phyloP scores from a whole-genome alignment of 2,113 vertebrate genomes.

The Rhagologus leucostigma region DNA sequence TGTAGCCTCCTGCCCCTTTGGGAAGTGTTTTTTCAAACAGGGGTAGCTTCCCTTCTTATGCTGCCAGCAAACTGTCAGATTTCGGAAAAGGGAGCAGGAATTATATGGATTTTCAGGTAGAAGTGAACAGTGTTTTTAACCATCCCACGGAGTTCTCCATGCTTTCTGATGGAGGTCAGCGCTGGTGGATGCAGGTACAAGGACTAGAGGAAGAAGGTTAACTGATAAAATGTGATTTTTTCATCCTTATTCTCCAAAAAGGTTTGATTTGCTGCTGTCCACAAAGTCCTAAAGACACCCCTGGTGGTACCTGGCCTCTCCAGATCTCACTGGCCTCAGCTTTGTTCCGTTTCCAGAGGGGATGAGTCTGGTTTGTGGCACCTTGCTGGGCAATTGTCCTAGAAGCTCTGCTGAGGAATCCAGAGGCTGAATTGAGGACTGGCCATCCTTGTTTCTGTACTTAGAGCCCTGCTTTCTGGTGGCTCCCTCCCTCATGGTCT shows the following conservation, averaged over 20 bases:
- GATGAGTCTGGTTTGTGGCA: not conserved
- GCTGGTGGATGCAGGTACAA: not conserved
- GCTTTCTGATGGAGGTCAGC: not conserved
- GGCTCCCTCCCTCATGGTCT: not conserved
- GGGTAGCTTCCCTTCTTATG: not conserved
- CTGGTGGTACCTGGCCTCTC: not conserved
- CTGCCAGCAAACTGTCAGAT: not conserved
- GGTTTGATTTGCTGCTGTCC: not conserved
- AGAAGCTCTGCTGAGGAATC: not conserved
- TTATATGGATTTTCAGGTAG: not conserved
- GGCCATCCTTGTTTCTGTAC: not conserved
- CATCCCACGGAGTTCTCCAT: not conserved
- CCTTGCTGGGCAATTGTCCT: not conserved
- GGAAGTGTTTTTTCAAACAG: not conserved
- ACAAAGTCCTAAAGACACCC: no score
- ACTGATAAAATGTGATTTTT: not conserved
- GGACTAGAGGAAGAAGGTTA: not conserved
- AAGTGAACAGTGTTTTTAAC: not conserved
- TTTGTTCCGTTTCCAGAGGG: not conserved
- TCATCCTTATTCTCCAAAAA: not conserved
- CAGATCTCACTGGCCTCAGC: not conserved
- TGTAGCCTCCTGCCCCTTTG: not conserved
- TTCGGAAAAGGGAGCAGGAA: not conserved
- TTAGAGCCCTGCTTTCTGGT: not conserved
- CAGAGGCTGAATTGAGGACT: not conserved